Evolutionary conservation across 2,888 invertebrate genomes (phyloP), one percentile per base, ranked within the genome.

Genomic region (Dexiosoma caninum): DNA sequence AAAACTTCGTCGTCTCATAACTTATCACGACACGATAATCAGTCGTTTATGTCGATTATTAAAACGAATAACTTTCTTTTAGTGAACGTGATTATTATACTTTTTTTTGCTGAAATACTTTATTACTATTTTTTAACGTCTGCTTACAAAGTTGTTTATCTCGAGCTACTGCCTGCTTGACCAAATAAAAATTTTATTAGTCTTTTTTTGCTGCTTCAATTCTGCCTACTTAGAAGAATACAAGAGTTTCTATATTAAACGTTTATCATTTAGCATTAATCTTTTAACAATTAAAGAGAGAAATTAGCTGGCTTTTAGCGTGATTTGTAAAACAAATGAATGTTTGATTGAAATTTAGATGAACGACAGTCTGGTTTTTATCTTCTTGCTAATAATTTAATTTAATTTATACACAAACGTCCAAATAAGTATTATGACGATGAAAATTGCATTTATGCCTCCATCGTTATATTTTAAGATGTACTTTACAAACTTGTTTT

Each of bases 181-280:
- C 3, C 23, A 59, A 51, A 51, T 42, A 51, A 46, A 60, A 71
- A 51, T 71, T 60, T 71, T 71, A 71, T 71, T 60, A n/a, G n/a
- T n/a, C 14, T 19, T 30, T 60, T 71, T 40, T 66, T 23, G 7
- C 14, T 35, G 23, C 62, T 1, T 35, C 46, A 27, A 71, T 53
- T 35, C 55, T 55, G 55, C 53, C 55, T 72, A 53, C 60, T 44
- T 40, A 16, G 2, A 12, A 35, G 23, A 44, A 23, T 21, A 42
- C 8, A 59, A 59, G 60, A 40, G 70, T 60, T 71, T 59, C 44
- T 46, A 35, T 46, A 35, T 69, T 23, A 49, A 64, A 35, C n/a
- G 10, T 66, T 77, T 77, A 77, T 70, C 76, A 70, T 57, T 70
- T 21, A 62, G 64, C 40, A 70, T 70, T 77, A 77, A 77, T 77